These are phyloP conservation scores for Argopecten irradians DNA, from an alignment of 1,140 invertebrate genomes.

Conservation along the genomic window DNA sequence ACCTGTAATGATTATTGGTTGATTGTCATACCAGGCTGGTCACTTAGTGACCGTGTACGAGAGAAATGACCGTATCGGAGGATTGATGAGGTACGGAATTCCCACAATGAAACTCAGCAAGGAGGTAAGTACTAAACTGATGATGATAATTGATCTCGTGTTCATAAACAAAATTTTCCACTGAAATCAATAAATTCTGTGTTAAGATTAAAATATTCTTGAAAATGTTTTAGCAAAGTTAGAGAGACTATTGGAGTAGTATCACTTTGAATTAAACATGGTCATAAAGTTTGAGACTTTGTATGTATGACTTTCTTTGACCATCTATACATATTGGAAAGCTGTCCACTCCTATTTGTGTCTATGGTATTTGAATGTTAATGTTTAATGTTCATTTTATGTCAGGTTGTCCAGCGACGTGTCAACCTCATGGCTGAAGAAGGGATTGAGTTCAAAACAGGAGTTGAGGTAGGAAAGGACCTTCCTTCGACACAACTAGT, in stretches of 20 bases:
- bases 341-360: not conserved
- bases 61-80: slow-evolving; percentile 95
- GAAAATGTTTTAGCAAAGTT: too few relatives aligned
- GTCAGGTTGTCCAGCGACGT: slow-evolving; percentile 87
- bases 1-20: slow-evolving; percentile 10
- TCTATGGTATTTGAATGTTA: not conserved
- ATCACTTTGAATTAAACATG: too few relatives aligned
- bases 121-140: slow-evolving; percentile 82
- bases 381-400: not conserved
- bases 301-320: too few relatives aligned
- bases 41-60: slow-evolving; percentile 97
- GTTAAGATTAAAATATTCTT: too few relatives aligned
- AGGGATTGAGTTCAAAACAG: slow-evolving; percentile 94
- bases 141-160: too few relatives aligned
- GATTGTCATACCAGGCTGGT: slow-evolving; percentile 81
- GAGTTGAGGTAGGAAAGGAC: slow-evolving; percentile 94
- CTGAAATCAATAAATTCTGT: too few relatives aligned
- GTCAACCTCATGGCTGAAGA: slow-evolving; percentile 92
- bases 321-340: not conserved
- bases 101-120: slow-evolving; percentile 98
- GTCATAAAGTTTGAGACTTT: too few relatives aligned
- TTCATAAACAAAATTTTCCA: too few relatives aligned
- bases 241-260: too few relatives aligned
- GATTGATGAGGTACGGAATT: slow-evolving; percentile 97
- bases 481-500: slow-evolving; percentile 86